Conservation (phyloP, 1,140 invertebrate species). For the Heliconius congener region DNA sequence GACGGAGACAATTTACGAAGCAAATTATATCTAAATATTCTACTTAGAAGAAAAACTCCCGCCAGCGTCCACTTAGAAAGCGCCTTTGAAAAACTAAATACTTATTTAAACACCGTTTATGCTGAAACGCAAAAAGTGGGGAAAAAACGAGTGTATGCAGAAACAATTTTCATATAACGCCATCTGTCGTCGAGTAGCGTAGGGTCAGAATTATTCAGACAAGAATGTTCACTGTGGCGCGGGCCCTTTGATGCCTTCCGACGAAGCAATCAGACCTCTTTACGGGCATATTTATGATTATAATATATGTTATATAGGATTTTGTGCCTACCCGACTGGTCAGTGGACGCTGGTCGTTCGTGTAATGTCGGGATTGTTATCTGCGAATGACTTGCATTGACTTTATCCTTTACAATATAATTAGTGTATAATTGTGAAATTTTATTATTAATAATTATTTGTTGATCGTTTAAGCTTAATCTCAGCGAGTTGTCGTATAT, state of each 20-base stretch:
- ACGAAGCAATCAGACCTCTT: constrained; percentile 79
- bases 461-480: not conserved
- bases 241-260: constrained; percentile 77
- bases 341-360: constrained; percentile 25
- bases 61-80: constrained; percentile 73
- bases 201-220: constrained; percentile 68
- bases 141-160: constrained; percentile 63
- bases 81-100: constrained; percentile 77
- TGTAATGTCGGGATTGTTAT: constrained; percentile 68
- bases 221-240: constrained; percentile 65
- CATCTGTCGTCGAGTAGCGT: constrained; percentile 72
- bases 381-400: constrained; percentile 45
- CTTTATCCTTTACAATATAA: constrained; percentile 9
- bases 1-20: constrained; percentile 61
- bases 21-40: constrained; percentile 65
- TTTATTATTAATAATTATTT: not conserved
- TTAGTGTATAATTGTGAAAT: not conserved
- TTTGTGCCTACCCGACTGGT: constrained; percentile 69
- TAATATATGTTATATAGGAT: constrained; percentile 80
- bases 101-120: constrained; percentile 72
- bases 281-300: constrained; percentile 80
- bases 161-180: constrained; percentile 71
- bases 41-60: constrained; percentile 70
- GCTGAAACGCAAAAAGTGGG: constrained; percentile 65
- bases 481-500: not conserved